phyloP scores from a whole-genome alignment of 2,888 invertebrate species.

The Listrodromus nycthemerus region DNA sequence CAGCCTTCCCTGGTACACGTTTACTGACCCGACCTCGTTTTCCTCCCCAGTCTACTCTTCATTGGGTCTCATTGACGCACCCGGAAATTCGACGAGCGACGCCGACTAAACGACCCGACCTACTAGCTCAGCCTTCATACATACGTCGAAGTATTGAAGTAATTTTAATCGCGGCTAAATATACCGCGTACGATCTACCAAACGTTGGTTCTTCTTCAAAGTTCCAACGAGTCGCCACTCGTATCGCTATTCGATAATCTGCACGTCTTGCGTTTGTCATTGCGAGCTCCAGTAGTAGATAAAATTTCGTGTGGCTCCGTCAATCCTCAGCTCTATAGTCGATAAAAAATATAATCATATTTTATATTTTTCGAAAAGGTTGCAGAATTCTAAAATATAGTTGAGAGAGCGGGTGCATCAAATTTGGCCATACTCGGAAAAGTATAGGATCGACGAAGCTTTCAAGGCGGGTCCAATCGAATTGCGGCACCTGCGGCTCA shows the following conservation, averaged over 20 bases:
- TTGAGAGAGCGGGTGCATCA: slow-evolving; percentile 42
- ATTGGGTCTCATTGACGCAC: slow-evolving; percentile 51
- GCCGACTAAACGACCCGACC: slow-evolving; percentile 36
- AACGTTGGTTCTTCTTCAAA: too few species aligned
- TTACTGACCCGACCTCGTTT: slow-evolving; percentile 54
- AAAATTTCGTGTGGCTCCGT: too few species aligned
- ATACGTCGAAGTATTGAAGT: not conserved
- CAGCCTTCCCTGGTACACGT: slow-evolving; percentile 15
- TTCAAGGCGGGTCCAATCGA: slow-evolving; percentile 52
- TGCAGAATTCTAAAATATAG: slow-evolving; percentile 48
- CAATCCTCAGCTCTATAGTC: too few species aligned
- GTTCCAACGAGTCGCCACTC: too few species aligned
- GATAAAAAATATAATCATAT: not conserved
- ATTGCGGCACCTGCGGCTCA: slow-evolving; percentile 56
- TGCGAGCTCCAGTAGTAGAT: too few species aligned
- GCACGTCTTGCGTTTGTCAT: too few species aligned
- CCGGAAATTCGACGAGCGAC: slow-evolving; percentile 60
- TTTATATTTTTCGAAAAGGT: slow-evolving; percentile 34
- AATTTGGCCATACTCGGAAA: slow-evolving; percentile 54
- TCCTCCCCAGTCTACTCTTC: slow-evolving; percentile 20
- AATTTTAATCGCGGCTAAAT: too few species aligned
- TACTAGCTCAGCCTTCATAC: slow-evolving; percentile 5
- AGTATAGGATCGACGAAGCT: slow-evolving; percentile 47
- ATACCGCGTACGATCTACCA: too few species aligned
- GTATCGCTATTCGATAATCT: too few species aligned